A percentile compares a stretch with the other conserved stretches of the same genome.
Conservation (phyloP, 2,113 vertebrate genomes). For the Oryctolagus cuniculus region mOryCun1.1 NC_091433.1:25298001-25298500, state of each 20-base stretch:
- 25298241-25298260: not conserved
- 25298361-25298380: constrained; percentile 40
- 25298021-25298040: not conserved
- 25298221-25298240: not conserved
- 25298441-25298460: not conserved
- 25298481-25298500: constrained; percentile 21
- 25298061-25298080: not conserved
- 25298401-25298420: constrained; percentile 24
- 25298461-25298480: constrained; percentile 23
- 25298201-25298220: not conserved
- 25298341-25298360: constrained; percentile 24
- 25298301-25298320: not conserved
- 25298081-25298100: not conserved
- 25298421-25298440: not conserved
- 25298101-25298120: not conserved
- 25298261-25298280: not conserved
- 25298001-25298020: not conserved
- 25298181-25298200: not conserved
- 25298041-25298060: not conserved
- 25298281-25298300: not conserved
- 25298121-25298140: not conserved
- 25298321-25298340: not conserved
- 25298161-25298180: not conserved
- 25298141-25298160: not conserved
- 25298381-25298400: not conserved